phyloP scores from a whole-genome alignment of 2,113 vertebrate species.

The Epinephelus lanceolatus region DNA sequence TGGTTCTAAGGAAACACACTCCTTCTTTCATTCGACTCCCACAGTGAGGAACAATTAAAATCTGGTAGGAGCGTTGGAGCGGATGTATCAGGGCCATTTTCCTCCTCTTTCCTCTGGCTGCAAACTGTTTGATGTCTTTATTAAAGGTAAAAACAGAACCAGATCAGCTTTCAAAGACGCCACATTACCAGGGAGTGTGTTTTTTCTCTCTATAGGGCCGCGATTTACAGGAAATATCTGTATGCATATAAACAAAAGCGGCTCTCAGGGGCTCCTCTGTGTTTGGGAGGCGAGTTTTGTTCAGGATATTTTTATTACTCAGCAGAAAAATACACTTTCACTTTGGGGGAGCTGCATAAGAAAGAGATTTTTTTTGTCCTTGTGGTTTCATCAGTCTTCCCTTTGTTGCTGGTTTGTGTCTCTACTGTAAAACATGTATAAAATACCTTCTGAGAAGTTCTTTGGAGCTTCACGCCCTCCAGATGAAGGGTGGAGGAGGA shows the following conservation, averaged over 20 bases:
- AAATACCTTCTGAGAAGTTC: too few relatives aligned
- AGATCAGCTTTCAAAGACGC: slow-evolving; percentile 63
- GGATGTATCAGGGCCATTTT: not conserved
- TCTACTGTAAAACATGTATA: too few relatives aligned
- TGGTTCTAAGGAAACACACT: too few relatives aligned
- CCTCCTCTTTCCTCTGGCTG: slow-evolving; percentile 4
- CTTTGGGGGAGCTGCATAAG: not conserved
- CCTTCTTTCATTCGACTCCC: too few relatives aligned
- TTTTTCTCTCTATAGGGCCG: too few relatives aligned
- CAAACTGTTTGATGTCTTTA: slow-evolving; percentile 58
- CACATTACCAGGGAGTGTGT: too few relatives aligned
- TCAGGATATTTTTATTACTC: slow-evolving; percentile 54
- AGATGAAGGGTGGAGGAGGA: not conserved
- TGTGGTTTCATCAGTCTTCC: too few relatives aligned
- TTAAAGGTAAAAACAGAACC: slow-evolving; percentile 57
- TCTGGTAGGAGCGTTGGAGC: too few relatives aligned
- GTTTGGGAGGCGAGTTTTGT: not conserved
- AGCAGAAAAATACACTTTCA: slow-evolving; percentile 36
- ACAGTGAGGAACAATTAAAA: too few relatives aligned
- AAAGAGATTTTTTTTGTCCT: too few relatives aligned
- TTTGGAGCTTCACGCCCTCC: not conserved
- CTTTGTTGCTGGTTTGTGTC: too few relatives aligned
- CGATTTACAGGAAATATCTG: slow-evolving; percentile 68
- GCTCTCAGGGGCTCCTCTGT: slow-evolving; percentile 19
- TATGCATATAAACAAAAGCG: slow-evolving; percentile 67